Conservation (phyloP, 1,140 invertebrate species). For the Lepidurus arcticus region DNA sequence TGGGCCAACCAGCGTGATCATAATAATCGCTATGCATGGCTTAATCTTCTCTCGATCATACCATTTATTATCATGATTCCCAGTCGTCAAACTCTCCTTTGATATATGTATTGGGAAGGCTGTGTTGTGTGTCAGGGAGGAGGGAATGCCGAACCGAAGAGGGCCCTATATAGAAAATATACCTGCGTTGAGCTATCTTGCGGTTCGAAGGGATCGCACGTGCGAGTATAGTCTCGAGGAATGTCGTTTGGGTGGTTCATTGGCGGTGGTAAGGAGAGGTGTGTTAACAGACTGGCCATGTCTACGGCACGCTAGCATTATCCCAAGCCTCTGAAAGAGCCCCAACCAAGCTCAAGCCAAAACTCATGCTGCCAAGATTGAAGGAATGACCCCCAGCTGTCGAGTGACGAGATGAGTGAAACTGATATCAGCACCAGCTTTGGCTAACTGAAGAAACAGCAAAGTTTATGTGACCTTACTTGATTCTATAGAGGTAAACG, state of each 20-base stretch:
- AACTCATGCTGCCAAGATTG: neutral
- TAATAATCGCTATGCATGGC: neutral
- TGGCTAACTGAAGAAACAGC: neutral
- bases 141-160: neutral
- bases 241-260: slow-evolving; percentile 17
- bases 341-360: neutral
- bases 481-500: no score
- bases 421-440: neutral
- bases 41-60: neutral
- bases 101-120: neutral
- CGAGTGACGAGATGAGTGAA: slow-evolving; percentile 1
- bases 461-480: neutral
- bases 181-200: neutral
- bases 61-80: neutral
- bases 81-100: neutral
- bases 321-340: neutral
- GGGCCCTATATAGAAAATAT: neutral
- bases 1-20: neutral
- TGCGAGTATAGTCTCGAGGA: slow-evolving; percentile 14
- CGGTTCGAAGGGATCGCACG: slow-evolving; percentile 16
- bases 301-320: neutral
- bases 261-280: slow-evolving; percentile 1
- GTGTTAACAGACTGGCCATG: slow-evolving; percentile 6
- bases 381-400: slow-evolving; percentile 21
- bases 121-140: neutral